These are phyloP conservation scores for Hydriomena furcata DNA, from an alignment of 2,888 invertebrate species.

Conservation along the genomic window DNA sequence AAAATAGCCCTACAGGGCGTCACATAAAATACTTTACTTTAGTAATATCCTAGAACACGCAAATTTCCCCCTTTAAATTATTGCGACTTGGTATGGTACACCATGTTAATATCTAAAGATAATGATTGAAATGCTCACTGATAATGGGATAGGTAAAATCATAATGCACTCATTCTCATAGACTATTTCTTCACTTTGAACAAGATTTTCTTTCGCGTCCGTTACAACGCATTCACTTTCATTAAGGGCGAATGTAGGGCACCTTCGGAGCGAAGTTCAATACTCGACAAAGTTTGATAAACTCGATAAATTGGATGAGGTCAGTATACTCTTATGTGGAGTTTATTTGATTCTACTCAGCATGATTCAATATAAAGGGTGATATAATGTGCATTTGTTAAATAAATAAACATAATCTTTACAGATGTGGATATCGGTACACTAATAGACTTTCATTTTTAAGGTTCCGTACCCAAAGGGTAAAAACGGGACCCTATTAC, in stretches of 20 bases:
- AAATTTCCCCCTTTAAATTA: neutral
- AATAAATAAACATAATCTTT: too few species aligned
- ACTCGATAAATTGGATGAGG: conserved; percentile 26
- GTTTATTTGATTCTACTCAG: conserved; percentile 4
- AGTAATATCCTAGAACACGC: neutral
- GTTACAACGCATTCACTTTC: conserved; percentile 31
- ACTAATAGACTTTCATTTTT: neutral
- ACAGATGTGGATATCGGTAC: too few species aligned
- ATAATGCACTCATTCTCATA: neutral
- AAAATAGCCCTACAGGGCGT: too few species aligned
- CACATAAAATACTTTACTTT: too few species aligned
- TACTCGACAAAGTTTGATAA: conserved; percentile 30
- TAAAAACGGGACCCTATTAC: too few species aligned
- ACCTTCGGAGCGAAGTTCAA: conserved; percentile 34
- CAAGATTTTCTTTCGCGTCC: conserved; percentile 11
- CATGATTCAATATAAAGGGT: neutral
- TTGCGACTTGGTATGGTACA: too few species aligned
- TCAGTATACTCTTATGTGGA: conserved; percentile 22
- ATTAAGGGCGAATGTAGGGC: conserved; percentile 32
- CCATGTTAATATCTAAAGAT: too few species aligned
- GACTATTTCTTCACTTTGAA: conserved; percentile 9
- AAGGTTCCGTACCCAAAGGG: too few species aligned
- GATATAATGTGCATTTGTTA: too few species aligned
- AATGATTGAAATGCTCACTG: too few species aligned
- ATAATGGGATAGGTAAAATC: neutral